Base-by-base conservation (phyloP, 2,113 vertebrate genomes). In the Passer montanus region DNA sequence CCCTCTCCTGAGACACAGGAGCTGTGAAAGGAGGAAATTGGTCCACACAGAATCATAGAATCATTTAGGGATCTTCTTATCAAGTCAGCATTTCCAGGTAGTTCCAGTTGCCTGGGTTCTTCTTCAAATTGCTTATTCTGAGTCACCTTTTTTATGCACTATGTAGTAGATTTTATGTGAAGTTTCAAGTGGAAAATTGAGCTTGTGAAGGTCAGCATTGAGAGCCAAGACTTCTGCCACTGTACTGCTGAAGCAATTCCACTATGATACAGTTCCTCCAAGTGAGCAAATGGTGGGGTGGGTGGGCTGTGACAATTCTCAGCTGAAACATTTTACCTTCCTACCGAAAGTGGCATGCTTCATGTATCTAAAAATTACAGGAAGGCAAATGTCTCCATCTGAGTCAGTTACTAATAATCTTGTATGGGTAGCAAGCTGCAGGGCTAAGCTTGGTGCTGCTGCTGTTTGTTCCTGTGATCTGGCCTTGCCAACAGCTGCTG, bases 131-230 rank as follows among this genome's bases (percentile, higher is more conserved):
- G n/a, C 22, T 62, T 72, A 58, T 75, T 43, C 15, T 27, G 35
- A 55, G n/a, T 63, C 55, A 59, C n/a, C n/a, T 20, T 73, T 90
- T 78, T 46, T 14, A 33, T 46, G 17, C 52, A 58, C 13, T 30
- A 2, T 21, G 22, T 58, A 41, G n/a, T 30, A 77, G 59, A 35
- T 91, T 53, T 92, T 77, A 15, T 27, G 31, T 67, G 31, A 69
- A 80, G 43, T 14, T 83, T 82, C 46, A 24, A 80, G 49, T 41
- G 26, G 37, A 43, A n/a, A 56, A 20, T 30, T 2, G 4, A 59
- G 55, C 46, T 66, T 86, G n/a, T 69, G 62, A 80, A 58, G 58
- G 63, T 90, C 46, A 59, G 6, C 0, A 6, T 15, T 0, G 0
- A 39, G 53, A 86, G 75, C 23, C 1, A 14, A 86, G 53, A 19